Evolutionary conservation across 2,797 vertebrate species (phyloP).

Genomic region (Spondyliosoma cantharus): DNA sequence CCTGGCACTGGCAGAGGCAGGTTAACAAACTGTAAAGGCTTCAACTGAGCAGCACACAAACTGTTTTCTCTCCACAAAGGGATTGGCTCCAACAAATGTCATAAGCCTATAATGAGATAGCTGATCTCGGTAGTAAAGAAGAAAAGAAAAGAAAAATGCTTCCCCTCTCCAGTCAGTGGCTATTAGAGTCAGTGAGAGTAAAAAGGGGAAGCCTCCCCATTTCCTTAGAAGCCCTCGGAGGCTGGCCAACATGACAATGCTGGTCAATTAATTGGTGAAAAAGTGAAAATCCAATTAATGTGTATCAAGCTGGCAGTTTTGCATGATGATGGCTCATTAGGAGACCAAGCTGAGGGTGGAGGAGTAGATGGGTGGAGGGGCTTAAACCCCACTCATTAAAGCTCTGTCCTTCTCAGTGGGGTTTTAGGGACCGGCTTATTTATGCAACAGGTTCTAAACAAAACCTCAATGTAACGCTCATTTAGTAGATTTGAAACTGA

Average conservation of each 20-base stretch:
- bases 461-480: slow-evolving; percentile 85
- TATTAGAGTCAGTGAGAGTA: slow-evolving; percentile 88
- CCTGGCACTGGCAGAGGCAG: slow-evolving; percentile 82
- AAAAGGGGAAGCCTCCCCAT: slow-evolving; percentile 78
- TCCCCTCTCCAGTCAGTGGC: slow-evolving; percentile 87
- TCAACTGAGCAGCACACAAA: slow-evolving; percentile 93
- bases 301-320: slow-evolving; percentile 92
- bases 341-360: slow-evolving; percentile 78
- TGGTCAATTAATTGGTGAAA: slow-evolving; percentile 92
- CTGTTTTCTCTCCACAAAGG: slow-evolving; percentile 90
- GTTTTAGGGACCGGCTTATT: slow-evolving; percentile 85
- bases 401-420: slow-evolving; percentile 88
- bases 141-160: slow-evolving; percentile 83
- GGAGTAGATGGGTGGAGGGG: slow-evolving; percentile 75
- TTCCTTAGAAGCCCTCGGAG: slow-evolving; percentile 84
- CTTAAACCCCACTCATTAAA: slow-evolving; percentile 92
- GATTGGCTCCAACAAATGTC: slow-evolving; percentile 92
- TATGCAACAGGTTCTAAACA: slow-evolving; percentile 88
- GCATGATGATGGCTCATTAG: slow-evolving; percentile 94
- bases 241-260: slow-evolving; percentile 88
- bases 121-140: slow-evolving; percentile 87
- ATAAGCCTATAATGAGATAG: slow-evolving; percentile 97
- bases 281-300: slow-evolving; percentile 97
- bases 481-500: slow-evolving; percentile 80
- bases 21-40: slow-evolving; percentile 91